phyloP scores from a whole-genome alignment of 1,140 invertebrate genomes.

The Drosophila ohnishii region DNA sequence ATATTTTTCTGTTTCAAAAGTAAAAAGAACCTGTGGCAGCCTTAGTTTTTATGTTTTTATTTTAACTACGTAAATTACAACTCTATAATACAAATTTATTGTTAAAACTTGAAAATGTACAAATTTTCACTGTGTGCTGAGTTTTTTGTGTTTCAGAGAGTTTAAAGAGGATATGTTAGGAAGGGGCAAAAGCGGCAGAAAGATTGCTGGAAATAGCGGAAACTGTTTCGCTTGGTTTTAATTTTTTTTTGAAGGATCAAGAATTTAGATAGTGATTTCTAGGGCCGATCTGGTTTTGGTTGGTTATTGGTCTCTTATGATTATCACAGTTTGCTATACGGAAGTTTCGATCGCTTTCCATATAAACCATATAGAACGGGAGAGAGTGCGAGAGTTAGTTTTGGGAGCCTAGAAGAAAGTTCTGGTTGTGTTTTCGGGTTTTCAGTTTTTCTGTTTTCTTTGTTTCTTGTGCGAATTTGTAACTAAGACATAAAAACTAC shows the following conservation, averaged over 20 bases:
- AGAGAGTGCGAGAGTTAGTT: constrained; percentile 44
- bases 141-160: not conserved
- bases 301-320: constrained; percentile 62
- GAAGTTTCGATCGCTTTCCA: constrained; percentile 57
- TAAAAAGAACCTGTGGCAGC: not conserved
- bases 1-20: no score
- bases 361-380: constrained; percentile 60
- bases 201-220: constrained; percentile 14
- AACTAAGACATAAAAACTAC: constrained; percentile 80
- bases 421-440: not conserved
- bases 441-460: constrained; percentile 20
- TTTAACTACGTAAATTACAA: constrained; percentile 78
- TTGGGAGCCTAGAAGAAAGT: constrained; percentile 16
- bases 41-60: constrained; percentile 63
- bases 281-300: constrained; percentile 28
- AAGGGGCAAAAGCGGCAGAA: constrained; percentile 5
- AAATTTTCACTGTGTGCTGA: constrained; percentile 55
- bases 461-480: constrained; percentile 50
- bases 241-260: constrained; percentile 17
- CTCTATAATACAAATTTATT: constrained; percentile 79
- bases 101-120: constrained; percentile 66
- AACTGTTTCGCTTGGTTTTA: constrained; percentile 21
- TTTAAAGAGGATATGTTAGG: not conserved
- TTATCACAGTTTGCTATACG: constrained; percentile 82
- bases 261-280: constrained; percentile 36